phyloP scores from a whole-genome alignment of 2,888 invertebrate genomes.

The Epinotia demarniana region DNA sequence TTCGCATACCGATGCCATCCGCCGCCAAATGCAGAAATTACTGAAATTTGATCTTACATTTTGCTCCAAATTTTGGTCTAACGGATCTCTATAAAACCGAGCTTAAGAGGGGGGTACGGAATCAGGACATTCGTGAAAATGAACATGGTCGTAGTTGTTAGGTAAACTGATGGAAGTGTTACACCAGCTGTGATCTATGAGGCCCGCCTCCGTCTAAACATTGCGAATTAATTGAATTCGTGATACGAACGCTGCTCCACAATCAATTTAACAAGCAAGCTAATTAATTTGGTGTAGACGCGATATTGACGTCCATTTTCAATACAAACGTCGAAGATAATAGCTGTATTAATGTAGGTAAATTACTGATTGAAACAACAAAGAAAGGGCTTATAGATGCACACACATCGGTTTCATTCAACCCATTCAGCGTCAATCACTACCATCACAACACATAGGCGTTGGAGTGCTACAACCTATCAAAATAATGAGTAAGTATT shows the following conservation, averaged over 20 bases:
- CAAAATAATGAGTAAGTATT: too few species aligned
- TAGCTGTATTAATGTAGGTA: conserved; percentile 17
- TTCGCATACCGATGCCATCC: too few species aligned
- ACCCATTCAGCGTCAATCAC: too few species aligned
- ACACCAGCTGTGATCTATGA: conserved; percentile 57
- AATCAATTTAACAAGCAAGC: conserved; percentile 43
- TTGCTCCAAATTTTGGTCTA: too few species aligned
- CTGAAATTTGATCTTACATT: too few species aligned
- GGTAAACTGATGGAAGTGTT: conserved; percentile 61
- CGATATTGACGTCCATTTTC: conserved; percentile 40
- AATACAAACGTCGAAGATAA: conserved; percentile 13
- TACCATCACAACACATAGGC: too few species aligned
- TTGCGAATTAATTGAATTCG: conserved; percentile 58
- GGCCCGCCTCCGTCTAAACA: conserved; percentile 51
- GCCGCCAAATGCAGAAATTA: too few species aligned
- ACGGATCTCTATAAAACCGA: too few species aligned
- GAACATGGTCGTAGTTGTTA: conserved; percentile 44
- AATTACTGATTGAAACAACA: conserved; percentile 17
- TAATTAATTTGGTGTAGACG: conserved; percentile 40
- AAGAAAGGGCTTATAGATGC: neutral
- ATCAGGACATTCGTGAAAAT: conserved; percentile 11
- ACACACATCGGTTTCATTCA: too few species aligned
- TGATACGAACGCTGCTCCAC: conserved; percentile 41
- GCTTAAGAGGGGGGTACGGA: neutral
- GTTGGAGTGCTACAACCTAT: too few species aligned